A percentile compares a stretch with the other conserved stretches of the same genome.
These are phyloP conservation scores for Orussus abietinus DNA, from an alignment of 1,140 invertebrate genomes.

Conservation along the genomic window DNA sequence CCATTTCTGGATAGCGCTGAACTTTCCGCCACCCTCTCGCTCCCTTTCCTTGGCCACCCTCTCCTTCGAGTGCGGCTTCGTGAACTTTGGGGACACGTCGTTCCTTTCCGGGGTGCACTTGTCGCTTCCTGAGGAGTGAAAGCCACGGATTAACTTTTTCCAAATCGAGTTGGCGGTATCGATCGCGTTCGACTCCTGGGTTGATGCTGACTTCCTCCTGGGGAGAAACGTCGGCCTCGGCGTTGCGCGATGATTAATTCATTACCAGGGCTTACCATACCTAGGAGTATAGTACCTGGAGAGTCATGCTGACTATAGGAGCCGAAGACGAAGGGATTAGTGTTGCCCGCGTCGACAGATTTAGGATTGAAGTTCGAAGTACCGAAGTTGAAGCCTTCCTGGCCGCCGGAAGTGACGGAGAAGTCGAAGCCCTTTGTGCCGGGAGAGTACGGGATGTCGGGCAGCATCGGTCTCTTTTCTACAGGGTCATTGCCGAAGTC, in stretches of 20 bases:
- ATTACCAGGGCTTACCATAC: too few relatives aligned
- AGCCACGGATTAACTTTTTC: not conserved
- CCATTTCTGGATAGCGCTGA: conserved; percentile 69
- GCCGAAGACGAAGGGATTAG: conserved; percentile 62
- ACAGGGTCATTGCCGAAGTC: conserved; percentile 45
- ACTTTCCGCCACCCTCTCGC: conserved; percentile 55
- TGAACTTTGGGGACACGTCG: conserved; percentile 32
- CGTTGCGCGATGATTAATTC: too few relatives aligned
- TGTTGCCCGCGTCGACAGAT: conserved; percentile 30
- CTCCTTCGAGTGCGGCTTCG: conserved; percentile 41
- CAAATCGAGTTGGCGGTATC: too few relatives aligned
- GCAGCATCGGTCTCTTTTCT: conserved; percentile 29
- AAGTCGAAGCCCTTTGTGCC: conserved; percentile 62
- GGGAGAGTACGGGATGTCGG: conserved; percentile 30
- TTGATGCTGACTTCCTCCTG: too few relatives aligned
- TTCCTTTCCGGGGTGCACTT: conserved; percentile 31
- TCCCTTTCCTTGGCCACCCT: conserved; percentile 37
- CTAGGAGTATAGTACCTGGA: conserved; percentile 23
- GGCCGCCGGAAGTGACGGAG: conserved; percentile 44
- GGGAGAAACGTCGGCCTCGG: too few relatives aligned
- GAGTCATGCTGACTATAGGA: conserved; percentile 40
- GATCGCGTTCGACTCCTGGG: too few relatives aligned
- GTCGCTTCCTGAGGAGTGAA: conserved; percentile 28
- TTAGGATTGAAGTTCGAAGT: conserved; percentile 35
- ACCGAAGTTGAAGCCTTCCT: conserved; percentile 42